A percentile compares a stretch with the other conserved stretches of the same genome.
These are phyloP conservation scores for Malthinus seriepunctatus DNA, from an alignment of 2,888 invertebrate species.

Conservation along the genomic window DNA sequence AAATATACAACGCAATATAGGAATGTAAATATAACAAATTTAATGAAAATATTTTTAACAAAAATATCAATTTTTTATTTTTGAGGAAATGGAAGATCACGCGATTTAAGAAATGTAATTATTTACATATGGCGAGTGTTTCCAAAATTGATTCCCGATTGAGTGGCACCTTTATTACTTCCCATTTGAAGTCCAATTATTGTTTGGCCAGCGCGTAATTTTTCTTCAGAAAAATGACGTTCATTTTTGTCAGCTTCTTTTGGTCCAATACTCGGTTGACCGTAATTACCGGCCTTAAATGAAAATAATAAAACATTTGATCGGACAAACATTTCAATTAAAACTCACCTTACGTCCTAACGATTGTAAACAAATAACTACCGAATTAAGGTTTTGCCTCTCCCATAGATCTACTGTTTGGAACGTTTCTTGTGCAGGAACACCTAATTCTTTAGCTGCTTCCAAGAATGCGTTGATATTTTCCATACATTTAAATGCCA, in stretches of 20 bases:
- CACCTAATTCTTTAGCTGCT: slow-evolving; percentile 82
- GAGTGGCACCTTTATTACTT: slow-evolving; percentile 96
- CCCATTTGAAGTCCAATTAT: slow-evolving; percentile 96
- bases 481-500: slow-evolving; percentile 99
- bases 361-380: slow-evolving; percentile 92
- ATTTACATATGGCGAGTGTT: slow-evolving; percentile 95
- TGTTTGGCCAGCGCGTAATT: slow-evolving; percentile 88
- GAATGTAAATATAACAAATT: no score
- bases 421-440: slow-evolving; percentile 93
- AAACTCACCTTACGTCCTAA: slow-evolving; percentile 85
- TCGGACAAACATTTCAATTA: background rate
- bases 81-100: background rate
- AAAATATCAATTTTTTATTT: no score
- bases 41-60: no score
- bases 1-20: no score
- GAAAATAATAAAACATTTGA: background rate
- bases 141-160: slow-evolving; percentile 95
- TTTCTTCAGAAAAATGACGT: slow-evolving; percentile 92
- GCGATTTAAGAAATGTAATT: no score
- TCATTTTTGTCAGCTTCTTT: slow-evolving; percentile 96
- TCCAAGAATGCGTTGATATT: slow-evolving; percentile 94
- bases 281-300: slow-evolving; percentile 73
- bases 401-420: slow-evolving; percentile 98
- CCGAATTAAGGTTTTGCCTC: slow-evolving; percentile 92
- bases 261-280: slow-evolving; percentile 90